Conservation (phyloP, 1,140 invertebrate genomes). For the Drosophila funebris region DNA sequence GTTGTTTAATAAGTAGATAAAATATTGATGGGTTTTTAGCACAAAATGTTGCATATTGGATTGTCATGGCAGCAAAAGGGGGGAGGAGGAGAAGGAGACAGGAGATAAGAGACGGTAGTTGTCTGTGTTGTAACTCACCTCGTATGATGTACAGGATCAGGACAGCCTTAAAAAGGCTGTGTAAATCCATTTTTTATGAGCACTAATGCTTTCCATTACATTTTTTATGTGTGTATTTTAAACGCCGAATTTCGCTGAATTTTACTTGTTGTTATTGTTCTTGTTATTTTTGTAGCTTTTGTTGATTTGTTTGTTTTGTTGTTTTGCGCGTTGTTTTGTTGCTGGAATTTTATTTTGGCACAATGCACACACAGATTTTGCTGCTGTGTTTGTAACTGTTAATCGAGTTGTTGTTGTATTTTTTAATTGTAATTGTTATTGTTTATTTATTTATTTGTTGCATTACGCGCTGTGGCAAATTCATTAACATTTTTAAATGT, state of each 20-base stretch:
- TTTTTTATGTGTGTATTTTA: conserved; percentile 78
- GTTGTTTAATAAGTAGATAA: conserved; percentile 15
- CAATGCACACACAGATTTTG: conserved; percentile 28
- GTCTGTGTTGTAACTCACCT: conserved; percentile 64
- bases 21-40: conserved; percentile 12
- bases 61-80: conserved; percentile 6
- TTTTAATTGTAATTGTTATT: conserved; percentile 40
- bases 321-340: conserved; percentile 16
- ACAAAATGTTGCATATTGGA: conserved; percentile 11
- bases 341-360: conserved; percentile 50
- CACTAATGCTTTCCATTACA: conserved; percentile 83
- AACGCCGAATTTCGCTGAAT: conserved; percentile 69
- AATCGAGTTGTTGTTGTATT: conserved; percentile 47
- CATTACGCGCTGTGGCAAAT: conserved; percentile 51
- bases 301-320: conserved; percentile 41
- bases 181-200: conserved; percentile 84
- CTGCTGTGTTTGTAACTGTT: conserved; percentile 59
- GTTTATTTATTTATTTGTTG: conserved; percentile 46
- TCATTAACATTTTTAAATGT: conserved; percentile 55
- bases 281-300: conserved; percentile 4
- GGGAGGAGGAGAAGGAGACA: not conserved
- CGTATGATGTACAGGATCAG: conserved; percentile 82
- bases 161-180: conserved; percentile 83
- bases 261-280: conserved; percentile 18
- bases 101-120: not conserved